Conservation (phyloP, 2,797 vertebrate genomes). For the Trichosurus vulpecula region DNA sequence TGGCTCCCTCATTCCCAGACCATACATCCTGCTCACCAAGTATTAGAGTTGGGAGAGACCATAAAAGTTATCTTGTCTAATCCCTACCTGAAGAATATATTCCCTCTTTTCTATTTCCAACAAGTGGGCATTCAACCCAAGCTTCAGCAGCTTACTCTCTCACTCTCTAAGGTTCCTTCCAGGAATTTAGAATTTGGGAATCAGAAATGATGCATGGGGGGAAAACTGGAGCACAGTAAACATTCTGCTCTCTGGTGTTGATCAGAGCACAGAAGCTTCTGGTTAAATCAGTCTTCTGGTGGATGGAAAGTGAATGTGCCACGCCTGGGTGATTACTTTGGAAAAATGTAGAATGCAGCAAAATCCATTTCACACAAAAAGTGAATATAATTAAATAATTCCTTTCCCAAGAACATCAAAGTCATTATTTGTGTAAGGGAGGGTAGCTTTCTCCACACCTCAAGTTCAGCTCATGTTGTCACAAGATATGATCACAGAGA, state of each 20-base stretch:
- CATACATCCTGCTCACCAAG: not conserved
- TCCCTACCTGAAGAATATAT: not conserved
- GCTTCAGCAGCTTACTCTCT: not conserved
- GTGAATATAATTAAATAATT: not conserved
- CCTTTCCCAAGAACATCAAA: not conserved
- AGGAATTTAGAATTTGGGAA: slow-evolving; percentile 43
- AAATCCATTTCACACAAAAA: not conserved
- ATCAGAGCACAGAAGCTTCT: slow-evolving; percentile 13
- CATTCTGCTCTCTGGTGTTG: slow-evolving; percentile 29
- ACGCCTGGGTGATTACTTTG: not conserved
- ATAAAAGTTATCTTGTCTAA: not conserved
- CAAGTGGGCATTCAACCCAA: not conserved
- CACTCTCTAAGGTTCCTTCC: not conserved
- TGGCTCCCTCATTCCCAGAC: not conserved
- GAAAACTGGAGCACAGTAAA: not conserved
- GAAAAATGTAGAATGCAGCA: not conserved
- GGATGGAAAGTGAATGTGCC: not conserved
- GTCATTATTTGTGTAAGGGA: not conserved
- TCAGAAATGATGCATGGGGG: slow-evolving; percentile 52
- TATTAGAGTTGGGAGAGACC: not conserved
- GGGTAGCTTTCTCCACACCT: not conserved
- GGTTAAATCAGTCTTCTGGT: slow-evolving; percentile 30
- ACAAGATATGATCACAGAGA: not conserved
- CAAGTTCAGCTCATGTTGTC: not conserved
- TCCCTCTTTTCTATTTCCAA: not conserved